phyloP scores from a whole-genome alignment of 2,113 vertebrate genomes.

The Benitochromis conjunctus region DNA sequence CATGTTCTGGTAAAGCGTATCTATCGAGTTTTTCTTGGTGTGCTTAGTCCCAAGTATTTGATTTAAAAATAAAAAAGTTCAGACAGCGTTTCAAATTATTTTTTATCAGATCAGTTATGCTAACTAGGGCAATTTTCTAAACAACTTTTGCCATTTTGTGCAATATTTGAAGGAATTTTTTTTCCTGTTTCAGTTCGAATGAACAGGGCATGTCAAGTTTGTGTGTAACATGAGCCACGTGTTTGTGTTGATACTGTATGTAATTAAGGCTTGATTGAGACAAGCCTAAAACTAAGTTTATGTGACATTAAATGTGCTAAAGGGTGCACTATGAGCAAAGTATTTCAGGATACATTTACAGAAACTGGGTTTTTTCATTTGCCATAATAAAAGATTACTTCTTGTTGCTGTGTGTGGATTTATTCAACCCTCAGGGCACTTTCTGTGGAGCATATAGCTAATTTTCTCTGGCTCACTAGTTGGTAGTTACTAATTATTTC shows the following conservation, averaged over 20 bases:
- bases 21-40: slow-evolving; percentile 74
- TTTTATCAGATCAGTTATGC: slow-evolving; percentile 53
- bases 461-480: background rate
- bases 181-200: background rate
- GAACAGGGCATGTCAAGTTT: background rate
- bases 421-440: background rate
- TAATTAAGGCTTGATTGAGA: slow-evolving; percentile 15
- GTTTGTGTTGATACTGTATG: slow-evolving; percentile 32
- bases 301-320: background rate
- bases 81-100: slow-evolving; percentile 24
- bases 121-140: slow-evolving; percentile 62
- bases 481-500: background rate
- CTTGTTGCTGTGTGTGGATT: background rate
- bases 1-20: slow-evolving; percentile 66
- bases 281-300: background rate
- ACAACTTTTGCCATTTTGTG: slow-evolving; percentile 48
- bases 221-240: slow-evolving; percentile 27
- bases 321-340: slow-evolving; percentile 1
- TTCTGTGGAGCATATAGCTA: background rate
- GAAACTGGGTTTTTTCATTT: slow-evolving; percentile 28
- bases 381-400: slow-evolving; percentile 41
- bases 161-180: slow-evolving; percentile 50
- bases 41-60: slow-evolving; percentile 74
- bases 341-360: background rate
- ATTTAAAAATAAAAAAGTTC: slow-evolving; percentile 51